Evolutionary conservation across 2,888 invertebrate genomes (phyloP).

Genomic region (Phaonia tiefii): DNA sequence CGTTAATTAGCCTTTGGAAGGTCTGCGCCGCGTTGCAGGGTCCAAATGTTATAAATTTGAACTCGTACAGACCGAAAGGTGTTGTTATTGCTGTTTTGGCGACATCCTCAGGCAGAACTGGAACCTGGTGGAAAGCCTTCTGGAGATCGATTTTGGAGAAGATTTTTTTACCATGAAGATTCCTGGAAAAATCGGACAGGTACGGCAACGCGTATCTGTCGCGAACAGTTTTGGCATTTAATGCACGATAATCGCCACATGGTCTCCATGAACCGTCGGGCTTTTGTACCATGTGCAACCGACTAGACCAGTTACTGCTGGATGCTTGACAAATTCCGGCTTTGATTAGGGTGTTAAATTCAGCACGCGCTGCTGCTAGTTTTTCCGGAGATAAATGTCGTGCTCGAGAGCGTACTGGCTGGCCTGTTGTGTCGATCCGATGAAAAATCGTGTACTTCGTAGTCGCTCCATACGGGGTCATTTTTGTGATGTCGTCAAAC

Average conservation of each 20-base stretch:
- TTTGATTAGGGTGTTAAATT: conserved; percentile 68
- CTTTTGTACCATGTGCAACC: conserved; percentile 73
- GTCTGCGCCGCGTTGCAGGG: conserved; percentile 54
- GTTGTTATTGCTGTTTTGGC: too few relatives aligned
- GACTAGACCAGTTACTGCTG: conserved; percentile 77
- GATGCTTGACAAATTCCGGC: conserved; percentile 79
- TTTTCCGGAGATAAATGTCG: conserved; percentile 30
- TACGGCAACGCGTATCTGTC: conserved; percentile 64
- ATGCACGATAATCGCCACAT: conserved; percentile 73
- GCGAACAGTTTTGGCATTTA: conserved; percentile 68
- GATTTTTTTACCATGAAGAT: too few relatives aligned
- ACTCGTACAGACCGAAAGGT: too few relatives aligned
- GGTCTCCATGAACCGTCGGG: too few relatives aligned
- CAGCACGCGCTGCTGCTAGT: conserved; percentile 61
- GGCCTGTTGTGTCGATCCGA: conserved; percentile 8
- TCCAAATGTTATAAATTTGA: conserved; percentile 46
- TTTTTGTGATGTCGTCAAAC: neutral
- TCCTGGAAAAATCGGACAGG: conserved; percentile 45
- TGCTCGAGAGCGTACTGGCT: neutral
- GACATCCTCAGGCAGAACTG: neutral
- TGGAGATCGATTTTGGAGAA: conserved; percentile 16
- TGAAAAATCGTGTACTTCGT: conserved; percentile 8
- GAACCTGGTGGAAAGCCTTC: too few relatives aligned
- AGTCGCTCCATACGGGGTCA: neutral
- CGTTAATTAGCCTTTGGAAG: conserved; percentile 58